Conservation (phyloP, 2,888 invertebrate species). For the Liodrosophila aerea region DNA sequence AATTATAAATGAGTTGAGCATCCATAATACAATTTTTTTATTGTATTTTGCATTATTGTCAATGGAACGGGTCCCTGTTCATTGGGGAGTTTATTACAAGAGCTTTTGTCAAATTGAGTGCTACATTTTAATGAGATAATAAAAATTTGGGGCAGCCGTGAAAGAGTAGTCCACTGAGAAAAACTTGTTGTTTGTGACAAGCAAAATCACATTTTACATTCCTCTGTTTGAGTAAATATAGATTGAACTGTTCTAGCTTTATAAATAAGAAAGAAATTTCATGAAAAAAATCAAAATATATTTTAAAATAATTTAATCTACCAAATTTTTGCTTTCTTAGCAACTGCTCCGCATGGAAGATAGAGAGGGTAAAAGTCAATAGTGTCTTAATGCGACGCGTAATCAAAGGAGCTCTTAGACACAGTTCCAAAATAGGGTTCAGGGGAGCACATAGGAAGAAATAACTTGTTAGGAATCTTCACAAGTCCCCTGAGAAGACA, state of each 20-base stretch:
- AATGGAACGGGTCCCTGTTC: conserved; percentile 6
- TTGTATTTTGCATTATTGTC: conserved; percentile 36
- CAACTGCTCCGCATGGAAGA: too few relatives aligned
- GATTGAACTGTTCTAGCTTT: not conserved
- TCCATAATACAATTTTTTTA: conserved; percentile 64
- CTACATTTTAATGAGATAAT: conserved; percentile 69
- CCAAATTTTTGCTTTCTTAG: too few relatives aligned
- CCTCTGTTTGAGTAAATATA: conserved; percentile 39
- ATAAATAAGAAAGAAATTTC: too few relatives aligned
- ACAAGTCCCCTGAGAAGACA: too few relatives aligned
- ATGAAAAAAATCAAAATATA: too few relatives aligned
- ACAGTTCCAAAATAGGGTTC: too few relatives aligned
- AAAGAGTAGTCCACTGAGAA: conserved; percentile 26
- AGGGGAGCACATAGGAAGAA: too few relatives aligned
- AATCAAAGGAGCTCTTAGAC: too few relatives aligned
- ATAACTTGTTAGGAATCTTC: too few relatives aligned
- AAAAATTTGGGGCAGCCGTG: conserved; percentile 62
- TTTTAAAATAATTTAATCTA: too few relatives aligned
- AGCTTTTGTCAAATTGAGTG: conserved; percentile 68
- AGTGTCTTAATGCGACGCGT: too few relatives aligned
- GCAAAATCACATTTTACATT: conserved; percentile 44
- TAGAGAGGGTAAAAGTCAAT: too few relatives aligned
- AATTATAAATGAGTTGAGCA: conserved; percentile 78
- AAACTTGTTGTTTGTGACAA: conserved; percentile 29
- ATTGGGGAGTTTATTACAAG: conserved; percentile 45